Evolutionary conservation across 92 coral and sea anemone genomes (phyloP), one percentile per base, ranked within the genome.

Genomic region (Hydrozoanthus gracilis): DNA sequence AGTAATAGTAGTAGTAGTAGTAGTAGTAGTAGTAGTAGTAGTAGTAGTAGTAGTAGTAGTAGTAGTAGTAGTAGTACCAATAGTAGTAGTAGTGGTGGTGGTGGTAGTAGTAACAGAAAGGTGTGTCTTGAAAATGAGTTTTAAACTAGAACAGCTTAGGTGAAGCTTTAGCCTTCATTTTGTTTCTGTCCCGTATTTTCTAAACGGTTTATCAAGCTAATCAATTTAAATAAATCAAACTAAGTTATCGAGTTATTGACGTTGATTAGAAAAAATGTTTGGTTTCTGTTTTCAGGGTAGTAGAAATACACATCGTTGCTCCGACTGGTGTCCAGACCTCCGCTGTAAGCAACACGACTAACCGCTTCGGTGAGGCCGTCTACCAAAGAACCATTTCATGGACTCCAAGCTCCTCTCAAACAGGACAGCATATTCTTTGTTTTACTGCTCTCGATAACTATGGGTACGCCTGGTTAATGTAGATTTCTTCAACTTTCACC

Each of bases 381-480:
- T 79, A 58, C 27, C 48, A 51, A 15, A 78, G 68, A 52, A 54
- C 15, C 16, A 7, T 50, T 4, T 54, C 69, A 15, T 79, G 84
- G 84, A 44, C 71, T 4, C 71, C 84, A 5, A 58, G 5, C 18
- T 7, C 72, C 51, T 6, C 70, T 8, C 71, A 79, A 44, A 65
- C 54, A 39, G 84, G 35, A 15, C 84, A 79, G 51, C 35, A 79
- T 56, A 58, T 79, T 3, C 8, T 79, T 44, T 79, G 72, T 39
- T 79, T 79, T 39, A 79, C 84, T 20, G 84, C 84, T 20, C 7
- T 58, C 17, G 84, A 79, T 79, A 65, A 44, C 71, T 51, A 14
- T 60, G 72, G 84, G 84, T 79, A 27, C 3, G 84, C 56, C 4
- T 75, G n/a, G n/a, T 2, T 54, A 27, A 27, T 14, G 4, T n/a